Evolutionary conservation across 2,888 invertebrate genomes (phyloP), one percentile per base, ranked within the genome.

Genomic region (Lycophotia porphyrea): DNA sequence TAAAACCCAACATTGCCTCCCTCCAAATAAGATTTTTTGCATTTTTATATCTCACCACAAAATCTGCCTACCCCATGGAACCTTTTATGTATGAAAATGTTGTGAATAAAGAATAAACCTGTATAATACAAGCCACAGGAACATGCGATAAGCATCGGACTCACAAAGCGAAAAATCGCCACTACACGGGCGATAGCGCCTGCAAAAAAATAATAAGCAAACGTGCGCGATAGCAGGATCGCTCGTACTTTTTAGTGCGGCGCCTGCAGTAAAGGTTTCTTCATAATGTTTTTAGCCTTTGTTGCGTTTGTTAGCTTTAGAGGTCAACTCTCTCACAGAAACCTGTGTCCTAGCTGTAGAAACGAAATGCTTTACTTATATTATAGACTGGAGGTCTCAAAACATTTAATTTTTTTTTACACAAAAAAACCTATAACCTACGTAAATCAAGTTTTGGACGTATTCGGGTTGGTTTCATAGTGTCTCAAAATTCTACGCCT

Each of bases 191-290:
- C 9, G 42, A 75, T 49, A 83, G 67, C 84, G 76, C 80, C 86
- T 80, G 70, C 61, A 24, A 71, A 83, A 77, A 86, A 80, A 80
- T 70, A 71, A 66, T 15, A 71, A 36, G 74, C 80, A 82, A 84
- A 66, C 68, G 65, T 74, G 76, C 49, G 24, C 18, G 13, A 60
- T 80, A 80, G 70, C 66, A 76, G 34, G 27, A 74, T 74, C 31
- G 49, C 71, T 85, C 44, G 24, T 65, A 63, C 27, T 78, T 60
- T 78, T 85, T 4, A 5, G 4, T 34, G 0, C 0, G 70, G 64
- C 64, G 39, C 24, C 13, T 31, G 24, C 7, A 18, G n/a, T 68
- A 47, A 77, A 15, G 39, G 27, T 27, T 39, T n/a, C 1, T 64
- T 55, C 36, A 36, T n/a, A 31, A 24, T 2, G 11, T 27, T 49